A percentile compares a stretch with the other conserved stretches of the same genome.
These are phyloP conservation scores for Oreonectes daqikongensis DNA, from an alignment of 2,797 vertebrate genomes.

Conservation along the genomic window DNA sequence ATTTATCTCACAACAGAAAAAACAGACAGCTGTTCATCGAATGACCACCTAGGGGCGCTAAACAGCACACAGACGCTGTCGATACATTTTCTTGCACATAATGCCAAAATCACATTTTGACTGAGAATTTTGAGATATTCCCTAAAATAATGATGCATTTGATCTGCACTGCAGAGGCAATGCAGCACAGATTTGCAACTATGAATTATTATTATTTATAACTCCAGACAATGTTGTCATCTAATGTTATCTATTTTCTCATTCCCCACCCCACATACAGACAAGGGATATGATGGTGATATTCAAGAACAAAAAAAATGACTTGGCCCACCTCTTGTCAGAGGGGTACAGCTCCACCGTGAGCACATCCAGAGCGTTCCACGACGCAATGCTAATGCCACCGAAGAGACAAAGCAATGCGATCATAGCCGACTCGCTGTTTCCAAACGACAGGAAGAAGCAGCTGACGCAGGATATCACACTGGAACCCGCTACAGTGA, in stretches of 20 bases:
- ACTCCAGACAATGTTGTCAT: background rate
- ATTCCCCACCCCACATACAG: too few species aligned
- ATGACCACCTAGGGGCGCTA: conserved; percentile 61
- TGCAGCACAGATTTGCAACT: conserved; percentile 37
- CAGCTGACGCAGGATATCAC: conserved; percentile 97
- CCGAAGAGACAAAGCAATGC: conserved; percentile 96
- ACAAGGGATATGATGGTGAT: too few species aligned
- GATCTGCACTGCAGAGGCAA: conserved; percentile 45
- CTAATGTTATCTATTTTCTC: too few species aligned
- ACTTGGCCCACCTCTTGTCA: conserved; percentile 84
- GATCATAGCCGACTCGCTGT: conserved; percentile 97
- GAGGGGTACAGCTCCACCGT: conserved; percentile 97
- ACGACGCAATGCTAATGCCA: conserved; percentile 96
- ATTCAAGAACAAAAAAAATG: background rate
- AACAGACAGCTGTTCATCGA: background rate
- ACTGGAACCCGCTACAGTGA: conserved; percentile 88
- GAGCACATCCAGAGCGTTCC: conserved; percentile 93
- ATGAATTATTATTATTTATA: conserved; percentile 1
- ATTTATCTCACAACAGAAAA: background rate
- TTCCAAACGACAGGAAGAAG: conserved; percentile 96
- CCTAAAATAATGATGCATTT: conserved; percentile 36
- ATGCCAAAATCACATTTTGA: conserved; percentile 31
- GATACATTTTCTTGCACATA: too few species aligned
- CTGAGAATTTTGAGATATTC: conserved; percentile 47
- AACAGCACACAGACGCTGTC: background rate